Conservation (phyloP, 2,113 vertebrate genomes). For the Pontoporia blainvillei region DNA sequence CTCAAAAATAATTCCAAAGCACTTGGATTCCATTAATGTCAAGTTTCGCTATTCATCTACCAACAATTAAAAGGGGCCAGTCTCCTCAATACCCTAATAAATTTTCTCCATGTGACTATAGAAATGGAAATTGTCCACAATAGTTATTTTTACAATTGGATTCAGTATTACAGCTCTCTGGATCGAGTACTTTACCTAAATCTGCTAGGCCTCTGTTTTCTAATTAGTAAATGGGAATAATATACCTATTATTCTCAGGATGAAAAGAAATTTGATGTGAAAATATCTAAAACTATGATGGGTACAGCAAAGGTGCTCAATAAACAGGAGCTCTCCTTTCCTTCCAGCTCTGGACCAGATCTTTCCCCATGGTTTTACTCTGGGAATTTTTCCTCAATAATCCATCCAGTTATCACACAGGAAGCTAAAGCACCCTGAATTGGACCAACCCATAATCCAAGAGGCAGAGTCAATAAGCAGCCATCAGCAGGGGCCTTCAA, state of each 20-base stretch:
- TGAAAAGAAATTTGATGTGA: background rate
- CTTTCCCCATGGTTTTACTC: background rate
- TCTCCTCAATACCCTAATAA: slow-evolving; percentile 52
- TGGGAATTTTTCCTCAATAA: background rate
- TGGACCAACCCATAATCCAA: background rate
- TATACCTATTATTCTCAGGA: background rate
- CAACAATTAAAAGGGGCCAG: slow-evolving; percentile 55
- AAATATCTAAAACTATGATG: background rate
- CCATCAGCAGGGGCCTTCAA: background rate
- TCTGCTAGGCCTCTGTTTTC: background rate
- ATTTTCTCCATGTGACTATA: slow-evolving; percentile 31
- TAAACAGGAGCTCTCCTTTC: background rate
- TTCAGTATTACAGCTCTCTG: background rate
- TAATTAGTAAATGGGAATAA: background rate
- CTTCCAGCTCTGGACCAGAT: background rate
- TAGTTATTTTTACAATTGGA: slow-evolving; percentile 31
- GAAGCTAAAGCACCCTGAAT: background rate
- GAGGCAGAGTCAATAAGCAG: background rate
- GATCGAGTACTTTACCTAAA: background rate
- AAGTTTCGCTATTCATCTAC: slow-evolving; percentile 36
- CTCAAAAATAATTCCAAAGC: slow-evolving; percentile 41
- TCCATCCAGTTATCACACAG: background rate
- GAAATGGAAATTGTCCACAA: slow-evolving; percentile 37
- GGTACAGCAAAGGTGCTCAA: background rate
- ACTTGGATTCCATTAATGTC: slow-evolving; percentile 34